Evolutionary conservation across 1,140 invertebrate species (phyloP).

Genomic region (Ostrea denselamellosa): DNA sequence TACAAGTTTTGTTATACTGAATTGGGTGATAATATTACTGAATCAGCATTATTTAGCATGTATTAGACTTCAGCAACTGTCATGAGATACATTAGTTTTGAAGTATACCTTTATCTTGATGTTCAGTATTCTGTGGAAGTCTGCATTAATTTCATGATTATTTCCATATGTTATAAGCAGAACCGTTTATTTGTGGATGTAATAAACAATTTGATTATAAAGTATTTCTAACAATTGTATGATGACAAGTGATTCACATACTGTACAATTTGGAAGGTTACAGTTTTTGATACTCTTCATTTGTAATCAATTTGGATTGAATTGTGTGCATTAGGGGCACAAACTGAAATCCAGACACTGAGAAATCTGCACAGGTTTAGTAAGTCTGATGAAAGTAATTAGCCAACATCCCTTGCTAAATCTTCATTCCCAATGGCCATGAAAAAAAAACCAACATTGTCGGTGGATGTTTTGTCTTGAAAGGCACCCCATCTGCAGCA

Average conservation of each 20-base stretch:
- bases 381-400: constrained; percentile 26
- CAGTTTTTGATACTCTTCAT: neutral
- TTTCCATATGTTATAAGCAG: neutral
- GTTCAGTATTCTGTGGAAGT: neutral
- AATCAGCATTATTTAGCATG: neutral
- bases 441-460: neutral
- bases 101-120: neutral
- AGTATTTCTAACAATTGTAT: no score
- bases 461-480: constrained; percentile 2
- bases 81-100: neutral
- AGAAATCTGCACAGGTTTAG: constrained; percentile 15
- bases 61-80: neutral
- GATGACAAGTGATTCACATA: no score
- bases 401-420: constrained; percentile 18
- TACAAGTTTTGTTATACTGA: neutral
- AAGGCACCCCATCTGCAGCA: neutral
- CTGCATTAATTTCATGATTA: neutral
- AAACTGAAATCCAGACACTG: constrained; percentile 11
- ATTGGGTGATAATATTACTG: neutral
- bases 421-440: neutral
- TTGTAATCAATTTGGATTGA: neutral
- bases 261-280: neutral
- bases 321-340: neutral
- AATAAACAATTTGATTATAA: neutral
- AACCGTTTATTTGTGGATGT: neutral